These are phyloP conservation scores for Metaphire vulgaris DNA, from an alignment of 1,140 invertebrate species.

Conservation along the genomic window DNA sequence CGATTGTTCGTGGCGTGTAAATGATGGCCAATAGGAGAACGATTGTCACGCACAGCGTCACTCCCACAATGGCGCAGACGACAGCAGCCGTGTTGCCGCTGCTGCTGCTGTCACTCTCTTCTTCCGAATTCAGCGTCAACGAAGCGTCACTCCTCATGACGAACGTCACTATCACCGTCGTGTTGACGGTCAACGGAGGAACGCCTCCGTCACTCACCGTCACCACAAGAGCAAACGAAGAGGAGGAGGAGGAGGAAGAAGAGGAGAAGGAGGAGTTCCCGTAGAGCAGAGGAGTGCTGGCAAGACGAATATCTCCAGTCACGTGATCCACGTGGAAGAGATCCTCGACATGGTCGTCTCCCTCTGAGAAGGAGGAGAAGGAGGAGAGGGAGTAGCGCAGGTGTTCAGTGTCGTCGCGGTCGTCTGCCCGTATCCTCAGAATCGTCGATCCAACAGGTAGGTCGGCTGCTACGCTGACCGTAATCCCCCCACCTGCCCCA, in stretches of 20 bases:
- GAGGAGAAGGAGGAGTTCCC: no score
- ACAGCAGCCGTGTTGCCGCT: no score
- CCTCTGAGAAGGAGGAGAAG: neutral
- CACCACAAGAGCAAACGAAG: neutral
- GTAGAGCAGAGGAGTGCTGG: neutral
- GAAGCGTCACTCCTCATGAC: no score
- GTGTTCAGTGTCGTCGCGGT: no score
- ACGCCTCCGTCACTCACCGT: neutral
- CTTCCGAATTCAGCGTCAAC: no score
- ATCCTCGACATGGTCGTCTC: neutral
- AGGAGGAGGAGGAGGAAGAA: neutral
- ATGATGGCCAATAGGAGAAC: no score
- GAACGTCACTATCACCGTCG: neutral
- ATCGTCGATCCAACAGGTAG: slow-evolving; percentile 18
- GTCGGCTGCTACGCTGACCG: neutral
- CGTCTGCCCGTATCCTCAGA: slow-evolving; percentile 17
- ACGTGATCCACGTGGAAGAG: neutral
- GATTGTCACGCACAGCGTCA: no score
- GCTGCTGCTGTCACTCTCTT: no score
- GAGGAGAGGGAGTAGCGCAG: no score
- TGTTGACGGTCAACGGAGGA: neutral
- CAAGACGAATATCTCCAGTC: neutral
- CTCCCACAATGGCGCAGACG: no score
- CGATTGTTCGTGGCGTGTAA: no score
- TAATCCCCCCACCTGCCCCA: no score